phyloP scores from a whole-genome alignment of 2,113 vertebrate genomes.

The Lagopus leucura region DNA sequence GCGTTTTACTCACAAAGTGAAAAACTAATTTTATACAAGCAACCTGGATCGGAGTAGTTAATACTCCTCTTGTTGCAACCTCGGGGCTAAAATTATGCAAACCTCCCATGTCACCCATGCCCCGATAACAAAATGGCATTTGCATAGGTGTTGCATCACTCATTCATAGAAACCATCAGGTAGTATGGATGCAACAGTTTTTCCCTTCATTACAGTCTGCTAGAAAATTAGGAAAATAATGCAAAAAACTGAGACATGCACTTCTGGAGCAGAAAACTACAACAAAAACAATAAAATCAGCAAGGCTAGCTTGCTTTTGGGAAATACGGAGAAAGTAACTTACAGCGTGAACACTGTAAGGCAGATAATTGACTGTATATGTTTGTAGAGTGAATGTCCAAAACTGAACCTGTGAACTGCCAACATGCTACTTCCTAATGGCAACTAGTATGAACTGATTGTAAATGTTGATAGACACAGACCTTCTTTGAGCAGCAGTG shows the following conservation, averaged over 20 bases:
- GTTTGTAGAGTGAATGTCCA: background rate
- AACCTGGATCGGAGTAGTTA: background rate
- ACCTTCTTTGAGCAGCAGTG: background rate
- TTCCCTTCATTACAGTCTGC: conserved; percentile 1
- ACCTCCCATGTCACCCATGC: background rate
- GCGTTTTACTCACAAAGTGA: background rate
- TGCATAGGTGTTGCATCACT: conserved; percentile 15
- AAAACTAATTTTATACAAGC: background rate
- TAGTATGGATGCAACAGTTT: conserved; percentile 44
- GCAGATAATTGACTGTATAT: background rate
- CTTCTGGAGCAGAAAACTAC: background rate
- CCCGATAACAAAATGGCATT: background rate
- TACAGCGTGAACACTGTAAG: background rate
- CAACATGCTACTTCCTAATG: background rate
- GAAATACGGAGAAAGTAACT: background rate
- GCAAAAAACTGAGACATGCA: background rate
- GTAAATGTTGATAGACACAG: background rate
- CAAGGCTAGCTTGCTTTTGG: background rate
- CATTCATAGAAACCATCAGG: conserved; percentile 31
- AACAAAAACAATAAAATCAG: background rate
- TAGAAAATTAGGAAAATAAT: conserved; percentile 42
- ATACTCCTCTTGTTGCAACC: background rate
- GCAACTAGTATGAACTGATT: background rate
- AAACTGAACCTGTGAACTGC: background rate
- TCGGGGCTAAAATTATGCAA: background rate